A percentile compares a stretch with the other conserved stretches of the same genome.
phyloP scores from a whole-genome alignment of 2,113 vertebrate genomes.

The Elachura formosa region DNA sequence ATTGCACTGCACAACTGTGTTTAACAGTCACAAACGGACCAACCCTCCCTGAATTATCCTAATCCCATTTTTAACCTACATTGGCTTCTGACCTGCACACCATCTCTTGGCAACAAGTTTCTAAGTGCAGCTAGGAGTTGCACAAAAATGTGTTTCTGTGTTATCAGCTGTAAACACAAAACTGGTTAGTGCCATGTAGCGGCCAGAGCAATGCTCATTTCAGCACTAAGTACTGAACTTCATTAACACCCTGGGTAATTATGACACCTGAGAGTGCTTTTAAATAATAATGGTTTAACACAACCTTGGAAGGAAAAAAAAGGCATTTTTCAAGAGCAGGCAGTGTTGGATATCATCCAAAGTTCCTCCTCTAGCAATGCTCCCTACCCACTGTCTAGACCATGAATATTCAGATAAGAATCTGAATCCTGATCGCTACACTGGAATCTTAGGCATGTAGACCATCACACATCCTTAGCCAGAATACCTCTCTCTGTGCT shows the following conservation, averaged over 20 bases:
- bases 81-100: background rate
- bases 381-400: conserved; percentile 17
- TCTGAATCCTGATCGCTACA: background rate
- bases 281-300: background rate
- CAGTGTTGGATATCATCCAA: background rate
- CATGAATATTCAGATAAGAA: background rate
- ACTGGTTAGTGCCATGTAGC: background rate
- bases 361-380: background rate
- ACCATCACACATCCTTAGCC: background rate
- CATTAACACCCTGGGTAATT: background rate
- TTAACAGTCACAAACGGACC: background rate
- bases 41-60: background rate
- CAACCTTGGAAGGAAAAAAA: background rate
- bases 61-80: background rate
- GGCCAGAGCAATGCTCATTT: background rate
- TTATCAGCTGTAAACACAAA: background rate
- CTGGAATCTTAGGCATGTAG: background rate
- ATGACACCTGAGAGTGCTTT: background rate
- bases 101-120: background rate
- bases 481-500: background rate
- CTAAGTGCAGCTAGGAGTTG: background rate
- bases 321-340: background rate
- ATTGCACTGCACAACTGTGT: too few species aligned
- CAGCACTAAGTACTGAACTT: background rate
- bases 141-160: background rate